Evolutionary conservation across 2,113 vertebrate genomes (phyloP).

Genomic region (Phaetusa simplex): DNA sequence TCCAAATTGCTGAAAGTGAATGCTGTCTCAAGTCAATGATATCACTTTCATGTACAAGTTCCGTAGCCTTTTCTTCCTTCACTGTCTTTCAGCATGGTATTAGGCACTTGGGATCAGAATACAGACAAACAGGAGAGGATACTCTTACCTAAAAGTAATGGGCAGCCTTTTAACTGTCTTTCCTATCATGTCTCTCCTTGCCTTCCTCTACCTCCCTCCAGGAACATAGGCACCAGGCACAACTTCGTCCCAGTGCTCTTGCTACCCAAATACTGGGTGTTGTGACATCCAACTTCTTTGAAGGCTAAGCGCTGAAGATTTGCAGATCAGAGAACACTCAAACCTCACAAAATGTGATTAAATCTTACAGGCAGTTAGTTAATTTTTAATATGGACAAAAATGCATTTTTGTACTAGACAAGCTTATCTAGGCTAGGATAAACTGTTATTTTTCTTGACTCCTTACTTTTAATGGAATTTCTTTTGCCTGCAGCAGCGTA

Average conservation of each 20-base stretch:
- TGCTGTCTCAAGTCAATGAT: background rate
- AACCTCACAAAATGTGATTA: background rate
- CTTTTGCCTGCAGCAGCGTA: background rate
- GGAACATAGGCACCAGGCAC: background rate
- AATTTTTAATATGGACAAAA: background rate
- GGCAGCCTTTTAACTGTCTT: accelerated
- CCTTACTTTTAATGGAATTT: background rate
- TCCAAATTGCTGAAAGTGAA: background rate
- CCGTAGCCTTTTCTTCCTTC: background rate
- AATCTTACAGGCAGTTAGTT: background rate
- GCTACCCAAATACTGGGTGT: background rate
- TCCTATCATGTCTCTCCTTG: background rate
- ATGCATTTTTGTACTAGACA: background rate
- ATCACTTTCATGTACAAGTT: background rate
- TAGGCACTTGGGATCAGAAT: background rate
- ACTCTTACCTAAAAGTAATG: background rate
- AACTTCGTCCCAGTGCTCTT: background rate
- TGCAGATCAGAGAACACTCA: background rate
- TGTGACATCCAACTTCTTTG: background rate
- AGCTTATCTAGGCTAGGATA: background rate
- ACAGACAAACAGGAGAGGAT: background rate
- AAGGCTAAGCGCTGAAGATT: background rate
- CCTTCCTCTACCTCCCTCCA: background rate
- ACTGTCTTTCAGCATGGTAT: background rate
- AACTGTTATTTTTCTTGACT: background rate